Evolutionary conservation across 1,140 invertebrate genomes (phyloP).

Genomic region (Drosophila seguyi): DNA sequence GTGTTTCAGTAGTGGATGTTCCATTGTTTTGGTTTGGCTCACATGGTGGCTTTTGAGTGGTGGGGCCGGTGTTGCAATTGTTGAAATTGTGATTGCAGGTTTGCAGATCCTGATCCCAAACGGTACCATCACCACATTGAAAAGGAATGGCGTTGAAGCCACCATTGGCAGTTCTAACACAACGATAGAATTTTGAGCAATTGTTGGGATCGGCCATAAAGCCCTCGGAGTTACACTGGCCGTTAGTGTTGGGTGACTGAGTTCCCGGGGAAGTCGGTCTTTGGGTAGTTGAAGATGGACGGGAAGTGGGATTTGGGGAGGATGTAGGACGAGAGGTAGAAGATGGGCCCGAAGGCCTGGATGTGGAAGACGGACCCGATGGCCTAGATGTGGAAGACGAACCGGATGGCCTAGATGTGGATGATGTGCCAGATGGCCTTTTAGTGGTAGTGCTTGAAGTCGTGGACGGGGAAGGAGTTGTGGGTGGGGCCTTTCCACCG

Average conservation of each 20-base stretch:
- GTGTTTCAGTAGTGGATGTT: conserved; percentile 17
- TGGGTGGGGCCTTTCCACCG: conserved; percentile 29
- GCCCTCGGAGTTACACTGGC: conserved; percentile 60
- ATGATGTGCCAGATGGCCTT: background rate
- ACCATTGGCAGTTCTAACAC: conserved; percentile 87
- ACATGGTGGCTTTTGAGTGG: conserved; percentile 59
- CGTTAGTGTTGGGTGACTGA: conserved; percentile 13
- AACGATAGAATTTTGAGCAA: conserved; percentile 90
- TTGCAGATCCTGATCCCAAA: conserved; percentile 87
- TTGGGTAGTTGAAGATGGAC: conserved; percentile 23
- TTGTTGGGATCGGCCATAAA: conserved; percentile 84
- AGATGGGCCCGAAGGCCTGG: conserved; percentile 6
- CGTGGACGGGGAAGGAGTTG: conserved; percentile 25
- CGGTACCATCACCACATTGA: conserved; percentile 88
- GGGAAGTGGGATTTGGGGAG: conserved; percentile 12
- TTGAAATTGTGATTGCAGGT: conserved; percentile 87
- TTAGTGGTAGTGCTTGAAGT: conserved; percentile 12
- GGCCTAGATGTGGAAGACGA: conserved; percentile 5
- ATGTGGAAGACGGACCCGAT: background rate
- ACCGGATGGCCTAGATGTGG: conserved; percentile 4
- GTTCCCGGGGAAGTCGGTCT: conserved; percentile 11
- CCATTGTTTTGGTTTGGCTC: conserved; percentile 39
- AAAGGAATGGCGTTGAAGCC: conserved; percentile 87
- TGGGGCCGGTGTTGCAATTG: conserved; percentile 55
- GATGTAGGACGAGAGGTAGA: conserved; percentile 22